Evolutionary conservation across 1,140 invertebrate species (phyloP), one percentile per base, ranked within the genome.

Genomic region (Ericerus pela): DNA sequence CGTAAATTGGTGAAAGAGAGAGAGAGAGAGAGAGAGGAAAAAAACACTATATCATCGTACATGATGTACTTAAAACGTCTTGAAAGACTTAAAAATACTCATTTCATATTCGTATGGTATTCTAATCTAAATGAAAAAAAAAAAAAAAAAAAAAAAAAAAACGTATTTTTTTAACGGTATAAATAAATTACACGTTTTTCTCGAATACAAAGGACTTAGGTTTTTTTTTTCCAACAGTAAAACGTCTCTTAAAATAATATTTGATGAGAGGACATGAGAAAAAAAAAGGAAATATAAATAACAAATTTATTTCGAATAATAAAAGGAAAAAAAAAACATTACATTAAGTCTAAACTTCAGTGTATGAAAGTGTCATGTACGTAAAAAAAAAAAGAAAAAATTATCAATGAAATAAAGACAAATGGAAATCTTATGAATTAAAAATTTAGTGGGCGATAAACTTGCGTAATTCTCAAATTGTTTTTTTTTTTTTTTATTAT

Each of bases 211-310:
- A n/a, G n/a, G n/a, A n/a, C n/a, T n/a, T n/a, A n/a, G n/a, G n/a
- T n/a, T n/a, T n/a, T n/a, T n/a, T n/a, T n/a, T n/a, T n/a, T n/a
- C n/a, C n/a, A n/a, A n/a, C n/a, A 24, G 41, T 47, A 47, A 47
- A 47, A 47, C 41, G 41, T 47, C n/a, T n/a, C n/a, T n/a, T n/a
- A n/a, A n/a, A 47, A 18, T 47, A 24, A 47, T 47, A 47, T 47
- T 47, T 47, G 26, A 47, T 24, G 26, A 24, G 41, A 47, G 22
- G 10, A 47, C 22, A 47, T 10, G 41, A 24, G 41, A 47, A 18
- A 47, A 47, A 47, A 47, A 47, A 38, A n/a, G n/a, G n/a, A n/a
- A n/a, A 38, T 38, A 38, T 16, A 38, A 38, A 38, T 38, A 47
- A 24, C 41, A 47, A 47, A 18, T 24, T 24, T 24, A 22, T 47